Base-by-base conservation (phyloP, 1,140 invertebrate species). In the Drosophila paulistorum region DNA sequence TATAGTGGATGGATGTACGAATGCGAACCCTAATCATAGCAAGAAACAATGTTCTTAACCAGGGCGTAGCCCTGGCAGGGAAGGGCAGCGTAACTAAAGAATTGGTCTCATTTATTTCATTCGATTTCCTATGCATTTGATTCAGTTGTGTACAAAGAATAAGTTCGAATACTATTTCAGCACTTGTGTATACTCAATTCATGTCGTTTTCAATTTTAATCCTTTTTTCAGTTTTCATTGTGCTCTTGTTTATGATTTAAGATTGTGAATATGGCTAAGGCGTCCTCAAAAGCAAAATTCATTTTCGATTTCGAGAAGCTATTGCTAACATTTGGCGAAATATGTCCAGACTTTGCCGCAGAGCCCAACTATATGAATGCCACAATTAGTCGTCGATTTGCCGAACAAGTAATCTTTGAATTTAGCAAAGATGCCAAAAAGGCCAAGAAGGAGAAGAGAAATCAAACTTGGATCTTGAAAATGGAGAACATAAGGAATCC, bases 361-460 rank as follows among this genome's bases (percentile, higher is more conserved):
- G 81, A 85, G 13, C 74, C 71, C 10, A 54, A 42, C 58, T 85
- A 57, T 26, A 63, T 66, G 10, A 55, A 41, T 11, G 48, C 74
- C 17, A 81, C 81, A 1, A n/a, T 65, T 0, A 81, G 81, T 63
- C 77, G 78, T 3, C 74, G 78, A 3, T 85, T 85, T 37, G 78
- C 82, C 63, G 68, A 85, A 48, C 55, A 79, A 1, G 64, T 85
- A 2, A 78, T 85, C 17, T 85, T 85, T 10, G 55, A 61, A 7
- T 85, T 14, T 61, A 81, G 78, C 65, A 86, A 77, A 23, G 60
- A 81, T n/a, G 72, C 64, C 7, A 74, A 78, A 1, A 7, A 37
- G n/a, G 82, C 82, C 13, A 86, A 86, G 26, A 13, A 42, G 1
- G 13, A 58, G 7, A 60, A 59, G 9, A 62, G 60, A 37, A 69